Evolutionary conservation across 1,140 invertebrate species (phyloP), one percentile per base, ranked within the genome.

Genomic region (Tetramorium parvispinum): DNA sequence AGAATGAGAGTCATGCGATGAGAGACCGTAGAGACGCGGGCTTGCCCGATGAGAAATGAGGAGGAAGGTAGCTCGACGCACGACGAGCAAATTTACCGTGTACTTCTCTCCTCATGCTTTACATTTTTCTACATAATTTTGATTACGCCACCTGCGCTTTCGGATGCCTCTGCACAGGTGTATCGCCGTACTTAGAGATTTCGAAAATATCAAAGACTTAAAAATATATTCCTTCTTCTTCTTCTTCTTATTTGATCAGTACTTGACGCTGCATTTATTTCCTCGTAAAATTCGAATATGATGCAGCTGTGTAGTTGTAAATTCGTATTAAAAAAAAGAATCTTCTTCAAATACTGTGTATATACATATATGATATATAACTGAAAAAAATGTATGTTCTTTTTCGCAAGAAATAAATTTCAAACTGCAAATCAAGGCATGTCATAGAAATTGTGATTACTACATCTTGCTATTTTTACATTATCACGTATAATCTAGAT

Each of bases 1-100:
- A 82, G n/a, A 71, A 83, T 61, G 79, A 81, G 65, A 81, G 78
- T 32, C 78, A 81, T 81, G 65, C 78, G 78, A 61, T 68, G 78
- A 83, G 79, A 75, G 76, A 87, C 65, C 79, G 87, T 85, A 82
- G 87, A 82, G 87, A 71, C 65, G 86, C 86, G 87, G 81, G 57
- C 68, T 75, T 73, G 40, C 68, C 68, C 68, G 76, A 87, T 88
- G 87, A 92, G 88, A 57, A 57, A 82, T 75, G 76, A 75, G 61
- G 70, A 59, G 49, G 63, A 66, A 82, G 85, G 66, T 55, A 65
- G 70, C 57, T 49, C 73, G 61, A 65, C 57, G 37, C 68, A 61
- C 46, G 61, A 11, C 57, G 46, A 13, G 53, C 66, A 79, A 77
- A 77, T 83, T 79, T 71, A 73, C 65, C 66, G 71, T 53, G 49